Conservation (phyloP, 2,797 vertebrate species). For the Hippopotamyrus pictus region DNA sequence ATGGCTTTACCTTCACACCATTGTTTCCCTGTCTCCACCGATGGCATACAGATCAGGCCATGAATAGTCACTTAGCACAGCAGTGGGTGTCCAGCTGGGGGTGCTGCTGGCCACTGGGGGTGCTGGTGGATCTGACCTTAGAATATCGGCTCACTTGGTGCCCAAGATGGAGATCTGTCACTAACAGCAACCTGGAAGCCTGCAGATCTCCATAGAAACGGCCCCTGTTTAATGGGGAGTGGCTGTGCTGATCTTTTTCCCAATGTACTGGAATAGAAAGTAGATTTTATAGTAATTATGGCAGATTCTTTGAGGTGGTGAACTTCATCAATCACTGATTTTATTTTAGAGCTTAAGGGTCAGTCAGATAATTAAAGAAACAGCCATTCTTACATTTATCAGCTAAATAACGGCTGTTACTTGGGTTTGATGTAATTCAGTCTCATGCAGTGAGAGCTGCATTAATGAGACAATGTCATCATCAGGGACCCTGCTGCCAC, state of each 20-base stretch:
- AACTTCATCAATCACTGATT: neutral
- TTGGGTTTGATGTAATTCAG: neutral
- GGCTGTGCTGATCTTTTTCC: neutral
- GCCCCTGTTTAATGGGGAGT: neutral
- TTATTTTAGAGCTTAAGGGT: neutral
- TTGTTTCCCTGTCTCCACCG: neutral
- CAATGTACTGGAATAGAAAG: neutral
- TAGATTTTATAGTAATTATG: neutral
- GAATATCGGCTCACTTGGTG: neutral
- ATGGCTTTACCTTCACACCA: neutral
- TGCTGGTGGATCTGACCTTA: neutral
- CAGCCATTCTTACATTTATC: too few relatives aligned
- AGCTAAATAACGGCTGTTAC: neutral
- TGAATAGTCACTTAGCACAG: neutral
- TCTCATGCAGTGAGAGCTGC: neutral
- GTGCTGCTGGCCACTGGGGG: neutral
- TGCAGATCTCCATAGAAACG: neutral
- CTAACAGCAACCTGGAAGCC: neutral
- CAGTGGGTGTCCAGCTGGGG: neutral
- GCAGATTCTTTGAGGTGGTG: neutral
- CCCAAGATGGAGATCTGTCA: neutral
- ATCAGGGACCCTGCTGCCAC: constrained; percentile 87
- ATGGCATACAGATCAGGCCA: neutral
- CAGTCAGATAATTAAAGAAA: neutral
- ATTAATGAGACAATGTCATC: constrained; percentile 13